Evolutionary conservation across 2,888 invertebrate species (phyloP).

Genomic region (Drosophila aldrichi): DNA sequence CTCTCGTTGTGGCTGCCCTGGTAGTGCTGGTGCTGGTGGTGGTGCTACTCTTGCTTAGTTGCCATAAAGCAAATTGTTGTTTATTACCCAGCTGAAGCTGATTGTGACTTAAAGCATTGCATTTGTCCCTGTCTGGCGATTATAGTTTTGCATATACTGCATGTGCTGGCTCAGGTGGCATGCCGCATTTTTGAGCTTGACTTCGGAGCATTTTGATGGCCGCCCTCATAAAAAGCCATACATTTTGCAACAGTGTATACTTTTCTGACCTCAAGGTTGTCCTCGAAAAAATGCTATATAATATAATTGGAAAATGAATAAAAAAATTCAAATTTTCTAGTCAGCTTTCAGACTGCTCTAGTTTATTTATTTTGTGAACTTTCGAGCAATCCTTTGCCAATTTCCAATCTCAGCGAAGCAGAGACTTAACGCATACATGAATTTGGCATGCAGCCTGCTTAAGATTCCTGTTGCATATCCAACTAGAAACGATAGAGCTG

Average conservation of each 20-base stretch:
- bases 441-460: not conserved
- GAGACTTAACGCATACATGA: not conserved
- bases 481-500: not conserved
- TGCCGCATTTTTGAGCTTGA: constrained; percentile 14
- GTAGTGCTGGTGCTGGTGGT: no score
- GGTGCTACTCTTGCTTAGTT: constrained; percentile 54
- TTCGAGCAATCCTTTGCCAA: no score
- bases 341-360: no score
- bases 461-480: not conserved
- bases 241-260: not conserved
- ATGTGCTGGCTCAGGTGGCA: constrained; percentile 14
- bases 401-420: not conserved
- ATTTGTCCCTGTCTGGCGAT: constrained; percentile 35
- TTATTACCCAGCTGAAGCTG: constrained; percentile 54
- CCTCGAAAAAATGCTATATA: no score
- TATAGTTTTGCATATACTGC: constrained; percentile 41
- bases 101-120: constrained; percentile 42
- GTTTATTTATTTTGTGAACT: not conserved
- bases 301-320: not conserved
- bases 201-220: constrained; percentile 1
- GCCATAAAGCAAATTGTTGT: constrained; percentile 75
- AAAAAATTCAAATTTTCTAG: no score
- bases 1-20: no score
- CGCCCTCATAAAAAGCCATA: not conserved
- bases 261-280: not conserved